phyloP scores from a whole-genome alignment of 37 sponge, comb jelly and placozoan genomes.

The Ianthella basta region DNA sequence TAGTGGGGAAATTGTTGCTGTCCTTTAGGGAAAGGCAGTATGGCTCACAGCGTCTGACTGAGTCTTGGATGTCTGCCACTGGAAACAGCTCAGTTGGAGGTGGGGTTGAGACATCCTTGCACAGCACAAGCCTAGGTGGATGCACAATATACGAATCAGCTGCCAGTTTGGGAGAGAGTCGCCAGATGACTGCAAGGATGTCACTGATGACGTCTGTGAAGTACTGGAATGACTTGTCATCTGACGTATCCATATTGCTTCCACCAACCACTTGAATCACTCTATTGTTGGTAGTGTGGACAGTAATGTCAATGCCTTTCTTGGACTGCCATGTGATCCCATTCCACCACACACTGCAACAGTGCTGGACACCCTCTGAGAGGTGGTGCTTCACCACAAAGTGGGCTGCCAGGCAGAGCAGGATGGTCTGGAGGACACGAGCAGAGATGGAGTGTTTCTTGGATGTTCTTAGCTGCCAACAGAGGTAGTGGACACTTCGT shows the following conservation, averaged over 20 bases:
- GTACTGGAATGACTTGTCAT: neutral
- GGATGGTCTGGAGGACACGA: constrained; percentile 14
- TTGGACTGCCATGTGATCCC: constrained; percentile 4
- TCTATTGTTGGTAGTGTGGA: neutral
- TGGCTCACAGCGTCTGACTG: too few relatives aligned
- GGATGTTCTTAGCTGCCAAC: neutral
- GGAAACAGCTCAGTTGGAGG: too few relatives aligned
- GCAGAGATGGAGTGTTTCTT: neutral
- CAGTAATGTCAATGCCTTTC: constrained; percentile 1
- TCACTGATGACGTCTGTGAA: neutral
- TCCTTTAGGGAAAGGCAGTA: too few relatives aligned
- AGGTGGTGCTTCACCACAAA: neutral
- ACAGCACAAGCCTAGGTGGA: too few relatives aligned
- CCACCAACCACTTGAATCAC: neutral
- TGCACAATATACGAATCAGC: neutral
- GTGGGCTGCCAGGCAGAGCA: neutral
- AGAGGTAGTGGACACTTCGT: neutral
- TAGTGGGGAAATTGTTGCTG: too few relatives aligned
- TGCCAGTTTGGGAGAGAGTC: neutral
- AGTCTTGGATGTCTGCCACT: too few relatives aligned
- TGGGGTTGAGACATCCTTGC: too few relatives aligned
- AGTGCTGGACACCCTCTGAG: neutral
- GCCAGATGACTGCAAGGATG: neutral
- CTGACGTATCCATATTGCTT: neutral
- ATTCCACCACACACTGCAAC: constrained; percentile 24